Evolutionary conservation across 2,113 vertebrate species (phyloP), one percentile per base, ranked within the genome.

Genomic region (Psilopogon haemacephalus): DNA sequence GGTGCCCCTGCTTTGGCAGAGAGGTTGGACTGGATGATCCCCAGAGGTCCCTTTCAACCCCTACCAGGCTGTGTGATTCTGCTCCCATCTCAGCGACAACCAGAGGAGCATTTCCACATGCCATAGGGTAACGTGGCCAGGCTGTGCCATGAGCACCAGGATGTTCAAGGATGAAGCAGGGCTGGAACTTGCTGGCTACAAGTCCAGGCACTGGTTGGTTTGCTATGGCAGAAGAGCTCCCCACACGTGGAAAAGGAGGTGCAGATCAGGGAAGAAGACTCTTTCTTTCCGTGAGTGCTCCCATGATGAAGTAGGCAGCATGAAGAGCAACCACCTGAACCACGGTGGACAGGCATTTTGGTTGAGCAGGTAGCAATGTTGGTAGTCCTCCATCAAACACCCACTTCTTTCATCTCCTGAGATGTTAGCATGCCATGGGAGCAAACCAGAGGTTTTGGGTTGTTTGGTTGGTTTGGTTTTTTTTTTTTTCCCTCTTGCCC

Each of bases 171-270:
- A 4, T 8, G 46, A 69, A 11, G 21, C 15, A 65, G 30, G 59
- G n/a, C 50, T 30, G 40, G 44, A 72, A 72, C 26, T 83, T 44
- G 42, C 28, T 20, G 21, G 56, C 59, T 79, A 5, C 59, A 72
- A 88, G 63, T 50, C 33, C 64, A 88, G 80, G 63, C 26, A 59
- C 42, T 42, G 69, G 76, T 56, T 40, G 46, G 52, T 60, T 82
- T 62, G 56, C 6, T 52, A 24, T 2, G 58, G 60, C 4, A 20
- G 35, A 58, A 20, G 28, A 65, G 75, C 13, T 24, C 63, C 21
- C 15, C 48, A 56, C 19, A 11, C 0, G 0, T 52, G 64, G 60
- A 50, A 9, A 38, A 52, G 33, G 42, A 73, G 52, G 60, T 38
- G 33, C 38, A 70, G 32, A 33, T 37, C 30, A 42, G 55, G 21